Evolutionary conservation across 2,113 vertebrate genomes (phyloP).

Genomic region (Bungarus multicinctus): DNA sequence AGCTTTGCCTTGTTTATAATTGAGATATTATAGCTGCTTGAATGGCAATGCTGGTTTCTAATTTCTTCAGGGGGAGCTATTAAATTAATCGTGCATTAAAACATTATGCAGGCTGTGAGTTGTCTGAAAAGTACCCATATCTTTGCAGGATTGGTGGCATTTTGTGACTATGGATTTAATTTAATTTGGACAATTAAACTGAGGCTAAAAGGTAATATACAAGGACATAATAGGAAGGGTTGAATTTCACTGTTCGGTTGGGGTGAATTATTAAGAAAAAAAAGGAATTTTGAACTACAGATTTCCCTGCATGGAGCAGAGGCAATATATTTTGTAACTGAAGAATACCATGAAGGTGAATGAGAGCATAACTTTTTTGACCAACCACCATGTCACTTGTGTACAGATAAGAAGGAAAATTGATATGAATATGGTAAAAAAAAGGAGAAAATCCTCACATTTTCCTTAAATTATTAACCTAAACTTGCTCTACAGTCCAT

Average conservation of each 20-base stretch:
- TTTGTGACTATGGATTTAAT: neutral
- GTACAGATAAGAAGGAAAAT: neutral
- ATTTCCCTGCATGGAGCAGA: neutral
- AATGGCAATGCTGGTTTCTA: constrained; percentile 7
- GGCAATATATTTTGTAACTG: neutral
- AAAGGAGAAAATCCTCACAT: neutral
- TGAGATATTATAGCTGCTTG: constrained; percentile 23
- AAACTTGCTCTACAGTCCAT: neutral
- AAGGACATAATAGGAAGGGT: neutral
- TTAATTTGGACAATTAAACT: neutral
- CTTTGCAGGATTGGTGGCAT: neutral
- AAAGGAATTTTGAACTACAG: neutral
- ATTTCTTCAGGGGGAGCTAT: constrained; percentile 17
- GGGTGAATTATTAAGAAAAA: neutral
- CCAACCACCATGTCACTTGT: neutral
- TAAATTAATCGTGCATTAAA: constrained; percentile 36
- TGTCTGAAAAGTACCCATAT: neutral
- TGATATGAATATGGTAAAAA: neutral
- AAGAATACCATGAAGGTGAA: neutral
- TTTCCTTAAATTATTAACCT: neutral
- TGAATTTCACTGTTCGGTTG: neutral
- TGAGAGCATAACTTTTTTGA: neutral
- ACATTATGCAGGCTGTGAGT: neutral
- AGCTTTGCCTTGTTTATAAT: constrained; percentile 19
- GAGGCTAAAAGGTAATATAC: neutral